Conservation (phyloP, 2,888 invertebrate genomes). For the Mesoligia furuncula region DNA sequence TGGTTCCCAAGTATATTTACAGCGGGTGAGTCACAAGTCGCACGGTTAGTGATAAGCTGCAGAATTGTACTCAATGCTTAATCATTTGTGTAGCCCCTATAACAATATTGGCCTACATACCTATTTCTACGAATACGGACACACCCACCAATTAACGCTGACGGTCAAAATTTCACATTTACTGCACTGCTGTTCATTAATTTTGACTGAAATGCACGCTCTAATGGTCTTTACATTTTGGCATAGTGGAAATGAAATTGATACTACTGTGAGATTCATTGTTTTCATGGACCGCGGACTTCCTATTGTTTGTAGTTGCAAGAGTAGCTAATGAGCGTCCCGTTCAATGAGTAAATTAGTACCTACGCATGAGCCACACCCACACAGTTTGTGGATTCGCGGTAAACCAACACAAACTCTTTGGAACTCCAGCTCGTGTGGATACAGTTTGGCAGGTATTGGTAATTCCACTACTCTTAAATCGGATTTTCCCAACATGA, state of each 20-base stretch:
- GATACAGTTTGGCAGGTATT: conserved; percentile 18
- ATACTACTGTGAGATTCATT: conserved; percentile 47
- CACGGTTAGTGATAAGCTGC: conserved; percentile 71
- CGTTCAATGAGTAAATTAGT: conserved; percentile 40
- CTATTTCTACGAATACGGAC: conserved; percentile 36
- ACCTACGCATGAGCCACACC: conserved; percentile 26
- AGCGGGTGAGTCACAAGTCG: conserved; percentile 69
- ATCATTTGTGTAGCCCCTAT: conserved; percentile 68
- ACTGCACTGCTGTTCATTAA: conserved; percentile 41
- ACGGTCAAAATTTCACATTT: conserved; percentile 46
- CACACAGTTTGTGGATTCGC: background rate
- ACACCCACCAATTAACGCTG: conserved; percentile 52
- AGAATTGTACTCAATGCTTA: conserved; percentile 71
- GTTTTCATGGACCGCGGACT: conserved; percentile 42
- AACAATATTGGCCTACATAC: conserved; percentile 57
- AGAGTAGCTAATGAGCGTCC: conserved; percentile 38
- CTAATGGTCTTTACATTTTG: conserved; percentile 45
- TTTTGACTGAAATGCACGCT: conserved; percentile 42
- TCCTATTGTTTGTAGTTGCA: conserved; percentile 38
- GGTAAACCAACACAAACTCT: background rate
- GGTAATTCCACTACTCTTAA: conserved; percentile 19
- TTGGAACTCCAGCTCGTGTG: background rate
- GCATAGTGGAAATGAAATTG: conserved; percentile 39
- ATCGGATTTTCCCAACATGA: conserved; percentile 18
- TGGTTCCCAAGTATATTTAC: conserved; percentile 67